Evolutionary conservation across 2,113 vertebrate genomes (phyloP).

Genomic region (Otis tarda): DNA sequence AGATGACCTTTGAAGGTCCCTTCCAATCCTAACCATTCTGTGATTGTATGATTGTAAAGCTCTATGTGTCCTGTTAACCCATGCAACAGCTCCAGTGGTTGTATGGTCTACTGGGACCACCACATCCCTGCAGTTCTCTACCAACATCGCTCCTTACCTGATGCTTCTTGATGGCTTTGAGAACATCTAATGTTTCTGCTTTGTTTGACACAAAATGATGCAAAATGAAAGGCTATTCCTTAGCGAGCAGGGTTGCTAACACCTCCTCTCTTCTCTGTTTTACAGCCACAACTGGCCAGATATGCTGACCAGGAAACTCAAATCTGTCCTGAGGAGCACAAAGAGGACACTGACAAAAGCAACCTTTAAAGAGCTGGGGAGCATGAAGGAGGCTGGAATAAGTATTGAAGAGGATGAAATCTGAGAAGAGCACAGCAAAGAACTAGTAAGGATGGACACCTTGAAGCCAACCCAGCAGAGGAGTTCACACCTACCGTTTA

Average conservation of each 20-base stretch:
- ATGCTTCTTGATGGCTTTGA: not conserved
- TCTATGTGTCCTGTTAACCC: not conserved
- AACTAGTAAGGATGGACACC: not conserved
- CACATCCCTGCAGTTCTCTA: not conserved
- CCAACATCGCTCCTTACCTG: not conserved
- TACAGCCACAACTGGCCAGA: slow-evolving; percentile 85
- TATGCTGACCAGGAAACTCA: slow-evolving; percentile 85
- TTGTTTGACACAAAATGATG: not conserved
- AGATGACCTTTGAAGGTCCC: too few relatives aligned
- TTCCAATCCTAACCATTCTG: too few relatives aligned
- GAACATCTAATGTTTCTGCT: not conserved
- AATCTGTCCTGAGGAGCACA: slow-evolving; percentile 78
- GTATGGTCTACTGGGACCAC: not conserved
- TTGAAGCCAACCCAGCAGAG: not conserved
- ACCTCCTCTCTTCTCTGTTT: not conserved
- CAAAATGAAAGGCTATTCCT: not conserved
- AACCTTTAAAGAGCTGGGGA: not conserved
- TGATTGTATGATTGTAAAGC: not conserved
- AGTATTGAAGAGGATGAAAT: slow-evolving; percentile 27
- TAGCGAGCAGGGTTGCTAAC: not conserved
- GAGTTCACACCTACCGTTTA: not conserved
- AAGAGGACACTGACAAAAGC: slow-evolving; percentile 16
- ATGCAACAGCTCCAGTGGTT: not conserved
- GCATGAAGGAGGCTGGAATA: not conserved
- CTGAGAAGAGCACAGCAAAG: not conserved